Conservation (phyloP, 2,113 vertebrate genomes). For the Rhea pennata region DNA sequence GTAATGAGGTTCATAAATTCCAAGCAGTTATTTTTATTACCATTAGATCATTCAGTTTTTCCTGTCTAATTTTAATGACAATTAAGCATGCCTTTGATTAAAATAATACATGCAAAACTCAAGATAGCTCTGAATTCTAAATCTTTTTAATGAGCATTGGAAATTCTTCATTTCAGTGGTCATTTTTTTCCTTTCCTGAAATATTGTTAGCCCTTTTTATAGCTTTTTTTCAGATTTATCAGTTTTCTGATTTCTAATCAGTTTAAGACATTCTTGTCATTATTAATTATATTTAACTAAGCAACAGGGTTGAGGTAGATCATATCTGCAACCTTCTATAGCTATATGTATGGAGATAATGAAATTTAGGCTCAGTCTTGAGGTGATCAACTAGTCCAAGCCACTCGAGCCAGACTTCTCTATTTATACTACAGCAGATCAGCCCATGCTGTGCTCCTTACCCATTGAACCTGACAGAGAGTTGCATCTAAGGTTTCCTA, state of each 20-base stretch:
- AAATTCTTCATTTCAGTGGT: not conserved
- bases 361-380: not conserved
- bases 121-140: not conserved
- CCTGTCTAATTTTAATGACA: not conserved
- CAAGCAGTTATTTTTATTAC: not conserved
- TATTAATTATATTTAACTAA: not conserved
- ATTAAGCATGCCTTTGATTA: not conserved
- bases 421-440: not conserved
- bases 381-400: not conserved
- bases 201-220: not conserved
- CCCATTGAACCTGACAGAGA: not conserved
- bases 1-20: not conserved
- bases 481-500: not conserved
- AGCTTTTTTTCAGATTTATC: not conserved
- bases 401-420: not conserved
- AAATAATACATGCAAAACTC: not conserved
- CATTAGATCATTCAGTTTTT: not conserved
- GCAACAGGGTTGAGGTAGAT: not conserved
- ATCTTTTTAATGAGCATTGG: not conserved
- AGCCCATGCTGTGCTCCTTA: not conserved
- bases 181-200: not conserved
- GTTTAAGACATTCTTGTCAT: not conserved
- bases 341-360: accelerated
- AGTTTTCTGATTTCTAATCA: not conserved
- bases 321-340: not conserved